Conservation (phyloP, 2,797 vertebrate genomes). For the Pipistrellus pygmaeus region DNA sequence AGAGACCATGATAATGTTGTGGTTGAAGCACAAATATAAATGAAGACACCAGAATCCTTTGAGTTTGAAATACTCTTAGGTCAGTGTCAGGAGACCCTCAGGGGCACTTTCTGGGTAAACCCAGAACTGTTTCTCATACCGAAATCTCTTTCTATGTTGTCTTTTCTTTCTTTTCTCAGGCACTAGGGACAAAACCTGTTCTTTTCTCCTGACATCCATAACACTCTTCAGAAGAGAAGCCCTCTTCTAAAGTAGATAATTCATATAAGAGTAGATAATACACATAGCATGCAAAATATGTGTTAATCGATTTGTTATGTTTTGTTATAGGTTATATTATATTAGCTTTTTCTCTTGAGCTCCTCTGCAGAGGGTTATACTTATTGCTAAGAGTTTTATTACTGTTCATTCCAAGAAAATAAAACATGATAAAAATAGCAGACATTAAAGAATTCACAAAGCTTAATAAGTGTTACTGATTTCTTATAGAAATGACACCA, state of each 20-base stretch:
- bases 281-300: too few relatives aligned
- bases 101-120: background rate
- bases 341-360: background rate
- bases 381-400: background rate
- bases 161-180: background rate
- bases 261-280: too few relatives aligned
- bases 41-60: background rate
- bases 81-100: background rate
- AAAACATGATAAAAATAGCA: conserved; percentile 26
- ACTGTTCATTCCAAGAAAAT: background rate
- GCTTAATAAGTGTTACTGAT: background rate
- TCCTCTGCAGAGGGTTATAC: background rate
- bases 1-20: background rate
- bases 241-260: background rate
- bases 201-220: background rate
- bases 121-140: background rate
- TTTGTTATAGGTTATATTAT: too few relatives aligned
- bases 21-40: background rate
- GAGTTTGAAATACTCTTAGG: background rate
- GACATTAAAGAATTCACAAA: background rate
- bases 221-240: background rate
- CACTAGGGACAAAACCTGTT: background rate
- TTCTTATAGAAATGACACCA: background rate
- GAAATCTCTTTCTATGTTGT: background rate
- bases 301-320: too few relatives aligned